Evolutionary conservation across 2,888 invertebrate species (phyloP).

Genomic region (Lissocephala sabroskyi): DNA sequence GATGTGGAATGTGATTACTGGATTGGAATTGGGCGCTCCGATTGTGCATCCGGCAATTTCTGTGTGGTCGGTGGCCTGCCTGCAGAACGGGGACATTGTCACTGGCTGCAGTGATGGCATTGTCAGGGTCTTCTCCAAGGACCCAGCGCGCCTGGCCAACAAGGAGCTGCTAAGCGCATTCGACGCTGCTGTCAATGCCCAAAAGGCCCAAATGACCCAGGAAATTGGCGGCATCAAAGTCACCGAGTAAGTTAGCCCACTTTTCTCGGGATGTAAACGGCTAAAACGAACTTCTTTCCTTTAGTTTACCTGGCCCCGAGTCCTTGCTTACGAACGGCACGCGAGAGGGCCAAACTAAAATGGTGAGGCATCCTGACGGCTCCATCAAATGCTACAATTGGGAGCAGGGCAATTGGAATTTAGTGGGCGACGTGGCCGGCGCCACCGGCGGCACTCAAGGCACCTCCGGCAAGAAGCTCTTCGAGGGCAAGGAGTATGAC

Average conservation of each 20-base stretch:
- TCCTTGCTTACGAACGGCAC: conserved; percentile 83
- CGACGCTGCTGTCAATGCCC: conserved; percentile 81
- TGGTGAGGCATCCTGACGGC: conserved; percentile 82
- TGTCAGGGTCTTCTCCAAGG: conserved; percentile 87
- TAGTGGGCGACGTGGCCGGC: conserved; percentile 92
- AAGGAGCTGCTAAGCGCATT: conserved; percentile 77
- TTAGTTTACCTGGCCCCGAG: conserved; percentile 86
- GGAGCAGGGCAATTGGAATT: conserved; percentile 84
- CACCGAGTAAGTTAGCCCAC: conserved; percentile 78
- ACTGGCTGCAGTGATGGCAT: conserved; percentile 91
- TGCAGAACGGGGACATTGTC: conserved; percentile 91
- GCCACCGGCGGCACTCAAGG: conserved; percentile 78
- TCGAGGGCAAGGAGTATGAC: conserved; percentile 93
- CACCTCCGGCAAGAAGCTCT: conserved; percentile 82
- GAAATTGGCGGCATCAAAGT: conserved; percentile 90
- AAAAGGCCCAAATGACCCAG: conserved; percentile 76
- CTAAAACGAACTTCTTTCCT: no score
- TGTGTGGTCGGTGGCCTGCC: conserved; percentile 88
- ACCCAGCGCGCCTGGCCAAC: conserved; percentile 80
- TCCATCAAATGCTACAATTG: conserved; percentile 86
- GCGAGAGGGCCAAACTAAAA: conserved; percentile 86
- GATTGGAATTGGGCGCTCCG: conserved; percentile 57
- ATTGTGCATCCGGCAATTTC: conserved; percentile 83
- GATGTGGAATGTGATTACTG: conserved; percentile 78
- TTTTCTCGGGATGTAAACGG: not conserved